phyloP scores from a whole-genome alignment of 92 coral and sea anemone species.

The Paramuricea clavata region DNA sequence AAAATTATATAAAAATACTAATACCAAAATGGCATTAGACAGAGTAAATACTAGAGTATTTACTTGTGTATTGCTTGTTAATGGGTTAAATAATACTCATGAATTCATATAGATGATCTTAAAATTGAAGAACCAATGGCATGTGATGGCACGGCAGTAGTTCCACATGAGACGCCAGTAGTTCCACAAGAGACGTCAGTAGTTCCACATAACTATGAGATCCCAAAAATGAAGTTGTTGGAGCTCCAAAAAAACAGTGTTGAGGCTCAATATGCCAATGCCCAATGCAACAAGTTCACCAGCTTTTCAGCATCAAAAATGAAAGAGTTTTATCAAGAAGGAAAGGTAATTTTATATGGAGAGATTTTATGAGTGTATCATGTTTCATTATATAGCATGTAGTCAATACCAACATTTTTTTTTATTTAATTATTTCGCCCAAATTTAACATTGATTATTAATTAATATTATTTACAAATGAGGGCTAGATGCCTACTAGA shows the following conservation, averaged over 20 bases:
- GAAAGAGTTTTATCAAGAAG: background rate
- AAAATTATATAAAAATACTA: no score
- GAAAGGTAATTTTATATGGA: constrained; percentile 1
- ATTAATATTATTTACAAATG: no score
- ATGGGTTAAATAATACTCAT: background rate
- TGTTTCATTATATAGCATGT: no score
- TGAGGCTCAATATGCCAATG: constrained; percentile 18
- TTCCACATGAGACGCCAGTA: no score
- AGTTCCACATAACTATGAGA: no score
- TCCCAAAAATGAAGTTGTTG: background rate
- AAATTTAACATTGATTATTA: no score
- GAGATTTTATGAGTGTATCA: background rate
- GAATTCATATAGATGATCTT: background rate
- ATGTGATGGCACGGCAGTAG: no score
- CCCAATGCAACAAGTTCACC: background rate
- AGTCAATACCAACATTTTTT: no score
- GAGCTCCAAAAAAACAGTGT: constrained; percentile 1
- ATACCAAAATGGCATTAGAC: no score
- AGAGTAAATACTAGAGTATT: background rate
- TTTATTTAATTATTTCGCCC: no score
- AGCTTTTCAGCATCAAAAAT: background rate
- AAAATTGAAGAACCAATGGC: background rate
- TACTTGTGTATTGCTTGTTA: background rate
- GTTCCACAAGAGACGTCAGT: no score
- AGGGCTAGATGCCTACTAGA: no score